These are phyloP conservation scores for Drosophila quinaria DNA, from an alignment of 2,888 invertebrate species.

Conservation along the genomic window DNA sequence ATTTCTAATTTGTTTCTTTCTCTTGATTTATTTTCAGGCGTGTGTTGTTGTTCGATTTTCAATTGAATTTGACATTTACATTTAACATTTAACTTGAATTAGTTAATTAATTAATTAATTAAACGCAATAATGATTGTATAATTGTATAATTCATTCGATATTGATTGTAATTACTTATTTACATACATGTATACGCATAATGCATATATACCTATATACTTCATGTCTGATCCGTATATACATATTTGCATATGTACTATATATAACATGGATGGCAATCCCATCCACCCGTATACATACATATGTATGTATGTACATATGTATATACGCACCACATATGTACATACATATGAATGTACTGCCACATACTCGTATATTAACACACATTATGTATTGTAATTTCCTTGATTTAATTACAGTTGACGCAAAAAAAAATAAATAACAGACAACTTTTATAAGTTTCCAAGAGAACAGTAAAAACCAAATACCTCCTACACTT, in stretches of 20 bases:
- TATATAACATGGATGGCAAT: constrained; percentile 1
- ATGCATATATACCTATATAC: constrained; percentile 19
- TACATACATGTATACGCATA: constrained; percentile 48
- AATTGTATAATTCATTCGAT: constrained; percentile 71
- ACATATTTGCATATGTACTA: constrained; percentile 6
- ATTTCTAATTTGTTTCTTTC: constrained; percentile 77
- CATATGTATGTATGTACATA: neutral
- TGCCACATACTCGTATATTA: constrained; percentile 20
- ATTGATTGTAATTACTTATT: constrained; percentile 76
- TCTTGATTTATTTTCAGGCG: constrained; percentile 79
- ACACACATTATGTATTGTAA: constrained; percentile 49
- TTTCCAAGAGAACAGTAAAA: constrained; percentile 23
- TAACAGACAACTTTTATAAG: constrained; percentile 24
- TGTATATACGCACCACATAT: constrained; percentile 1
- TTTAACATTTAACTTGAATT: constrained; percentile 71
- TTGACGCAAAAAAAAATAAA: constrained; percentile 12
- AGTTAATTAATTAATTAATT: constrained; percentile 74
- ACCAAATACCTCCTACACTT: neutral
- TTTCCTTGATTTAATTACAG: constrained; percentile 53
- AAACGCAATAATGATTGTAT: constrained; percentile 70
- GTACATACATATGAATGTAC: constrained; percentile 12
- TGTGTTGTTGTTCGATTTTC: constrained; percentile 78
- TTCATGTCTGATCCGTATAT: neutral
- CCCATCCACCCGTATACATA: neutral
- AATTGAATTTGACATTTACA: constrained; percentile 74